Conservation (phyloP, 2,113 vertebrate species). For the Vulpes vulpes region DNA sequence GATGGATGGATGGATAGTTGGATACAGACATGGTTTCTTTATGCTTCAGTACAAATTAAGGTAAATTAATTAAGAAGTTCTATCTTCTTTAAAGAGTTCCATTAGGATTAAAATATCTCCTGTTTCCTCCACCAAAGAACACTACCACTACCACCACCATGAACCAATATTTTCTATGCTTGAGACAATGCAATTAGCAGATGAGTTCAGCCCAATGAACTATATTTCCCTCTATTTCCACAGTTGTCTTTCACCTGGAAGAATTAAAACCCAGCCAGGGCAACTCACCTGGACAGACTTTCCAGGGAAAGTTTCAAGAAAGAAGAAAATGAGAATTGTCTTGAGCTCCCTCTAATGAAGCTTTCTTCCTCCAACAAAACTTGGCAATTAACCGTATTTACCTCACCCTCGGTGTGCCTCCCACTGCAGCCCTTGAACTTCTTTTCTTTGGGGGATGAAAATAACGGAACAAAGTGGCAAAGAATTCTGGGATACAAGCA, state of each 20-base stretch:
- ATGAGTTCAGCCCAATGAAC: neutral
- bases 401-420: constrained; percentile 5
- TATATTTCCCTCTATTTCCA: neutral
- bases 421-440: neutral
- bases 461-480: neutral
- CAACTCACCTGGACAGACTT: neutral
- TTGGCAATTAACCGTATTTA: neutral
- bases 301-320: neutral
- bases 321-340: constrained; percentile 13
- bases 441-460: neutral
- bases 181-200: neutral
- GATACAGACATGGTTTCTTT: neutral
- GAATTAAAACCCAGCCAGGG: neutral
- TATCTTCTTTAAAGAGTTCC: neutral
- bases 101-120: neutral
- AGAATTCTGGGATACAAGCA: neutral
- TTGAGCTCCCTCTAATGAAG: neutral
- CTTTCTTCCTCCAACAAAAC: neutral
- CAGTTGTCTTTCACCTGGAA: neutral
- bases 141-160: neutral
- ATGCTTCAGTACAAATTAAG: neutral
- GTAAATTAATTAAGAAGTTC: neutral
- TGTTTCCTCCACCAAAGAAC: neutral
- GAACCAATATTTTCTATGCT: neutral
- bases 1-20: neutral